Evolutionary conservation across 2,797 vertebrate genomes (phyloP).

Genomic region (Ataeniobius toweri): DNA sequence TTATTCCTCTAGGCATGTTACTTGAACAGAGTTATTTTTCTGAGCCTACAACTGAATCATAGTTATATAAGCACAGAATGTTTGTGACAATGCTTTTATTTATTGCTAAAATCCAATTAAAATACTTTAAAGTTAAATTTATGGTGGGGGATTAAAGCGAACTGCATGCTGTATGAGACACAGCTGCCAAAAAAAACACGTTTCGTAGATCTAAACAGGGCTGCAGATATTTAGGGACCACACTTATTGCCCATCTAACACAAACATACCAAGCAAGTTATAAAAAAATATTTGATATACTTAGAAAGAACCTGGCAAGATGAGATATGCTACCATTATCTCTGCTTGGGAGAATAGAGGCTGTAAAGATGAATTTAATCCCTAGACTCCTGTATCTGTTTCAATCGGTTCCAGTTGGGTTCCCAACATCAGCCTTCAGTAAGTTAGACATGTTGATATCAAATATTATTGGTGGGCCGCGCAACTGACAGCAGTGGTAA

Average conservation of each 20-base stretch:
- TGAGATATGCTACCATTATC: conserved; percentile 3
- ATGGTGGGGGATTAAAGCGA: too few species aligned
- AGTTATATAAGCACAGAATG: neutral
- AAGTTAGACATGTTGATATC: conserved; percentile 1
- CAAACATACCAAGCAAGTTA: conserved; percentile 5
- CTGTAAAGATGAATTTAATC: neutral
- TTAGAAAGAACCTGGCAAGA: neutral
- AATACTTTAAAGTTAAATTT: neutral
- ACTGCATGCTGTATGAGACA: too few species aligned
- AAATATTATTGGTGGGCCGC: conserved; percentile 3
- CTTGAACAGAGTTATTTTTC: neutral
- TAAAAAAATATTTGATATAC: too few species aligned
- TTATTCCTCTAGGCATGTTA: neutral
- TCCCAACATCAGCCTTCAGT: too few species aligned
- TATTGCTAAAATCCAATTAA: neutral
- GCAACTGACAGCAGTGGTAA: conserved; percentile 1
- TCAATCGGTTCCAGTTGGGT: too few species aligned
- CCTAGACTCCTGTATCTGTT: neutral
- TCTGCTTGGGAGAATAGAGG: neutral
- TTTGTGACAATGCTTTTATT: neutral
- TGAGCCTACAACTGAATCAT: neutral
- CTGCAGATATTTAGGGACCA: conserved; percentile 9
- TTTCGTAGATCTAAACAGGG: conserved; percentile 7
- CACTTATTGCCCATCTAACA: neutral
- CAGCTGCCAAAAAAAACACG: too few species aligned